Evolutionary conservation across 1,140 invertebrate genomes (phyloP), one percentile per base, ranked within the genome.

Genomic region (Leptopilina boulardi): DNA sequence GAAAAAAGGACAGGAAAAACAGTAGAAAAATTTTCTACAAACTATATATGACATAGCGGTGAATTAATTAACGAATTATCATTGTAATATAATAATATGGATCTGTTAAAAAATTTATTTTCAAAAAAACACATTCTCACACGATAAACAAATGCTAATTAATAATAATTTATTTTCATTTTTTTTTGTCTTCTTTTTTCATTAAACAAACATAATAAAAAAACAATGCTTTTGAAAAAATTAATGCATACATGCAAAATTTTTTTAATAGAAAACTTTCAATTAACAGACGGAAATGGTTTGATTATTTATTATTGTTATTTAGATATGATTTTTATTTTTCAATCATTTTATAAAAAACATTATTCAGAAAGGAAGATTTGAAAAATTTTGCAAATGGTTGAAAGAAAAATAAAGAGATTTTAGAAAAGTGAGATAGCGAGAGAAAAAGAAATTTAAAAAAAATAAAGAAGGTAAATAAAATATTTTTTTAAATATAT

Each of bases 1-100:
- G 26, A 66, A n/a, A 30, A 66, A 26, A 66, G 59, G 59, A 66
- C 26, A 66, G 59, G 59, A 66, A 30, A 34, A 13, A 66, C 59
- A 34, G 26, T 66, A 34, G 59, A 66, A 66, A 23, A 34, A 38
- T 30, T 30, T 34, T 66, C 23, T 66, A n/a, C 21, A 66, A 38
- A 66, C 59, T 66, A 66, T 59, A 15, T 15, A 44, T 44, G 15
- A 18, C 3, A 13, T 66, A 66, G 59, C 59, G 21, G 59, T 66
- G 59, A 6, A 1, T 34, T 11, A 59, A 59, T 21, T 59, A 30
- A 30, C 23, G 21, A 13, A 59, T 26, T 0, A 56, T 2, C 19
- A 10, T 23, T n/a, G n/a, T n/a, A n/a, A n/a, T n/a, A n/a, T n/a
- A n/a, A n/a, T n/a, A n/a, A n/a, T n/a, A n/a, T n/a, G n/a, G n/a